These are phyloP conservation scores for Invenusta paracnida DNA, from an alignment of 2,888 invertebrate genomes.

Conservation along the genomic window DNA sequence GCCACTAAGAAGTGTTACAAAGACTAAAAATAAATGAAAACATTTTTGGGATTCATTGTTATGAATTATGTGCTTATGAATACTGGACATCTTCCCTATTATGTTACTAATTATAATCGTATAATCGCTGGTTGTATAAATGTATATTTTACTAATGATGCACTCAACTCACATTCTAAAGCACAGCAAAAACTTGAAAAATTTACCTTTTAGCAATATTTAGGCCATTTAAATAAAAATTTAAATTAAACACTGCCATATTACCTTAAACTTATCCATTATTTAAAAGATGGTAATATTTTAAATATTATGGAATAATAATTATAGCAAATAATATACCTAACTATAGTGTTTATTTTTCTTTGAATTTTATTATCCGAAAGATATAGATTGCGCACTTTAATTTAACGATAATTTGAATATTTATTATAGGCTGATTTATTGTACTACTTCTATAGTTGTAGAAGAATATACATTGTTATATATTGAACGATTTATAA, in stretches of 20 bases:
- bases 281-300: not conserved
- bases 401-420: too few species aligned
- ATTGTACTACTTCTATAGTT: too few species aligned
- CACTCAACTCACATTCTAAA: not conserved
- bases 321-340: too few species aligned
- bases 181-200: not conserved
- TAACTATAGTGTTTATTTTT: too few species aligned
- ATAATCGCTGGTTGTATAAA: not conserved
- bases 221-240: not conserved
- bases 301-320: not conserved
- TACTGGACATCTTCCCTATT: not conserved
- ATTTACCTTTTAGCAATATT: not conserved
- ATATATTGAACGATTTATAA: too few species aligned
- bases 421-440: too few species aligned
- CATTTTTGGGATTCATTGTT: not conserved
- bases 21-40: not conserved
- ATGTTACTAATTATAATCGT: not conserved
- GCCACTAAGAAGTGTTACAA: not conserved
- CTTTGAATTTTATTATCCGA: too few species aligned
- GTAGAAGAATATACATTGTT: too few species aligned
- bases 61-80: not conserved
- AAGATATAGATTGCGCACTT: too few species aligned
- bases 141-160: not conserved
- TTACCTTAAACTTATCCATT: not conserved
- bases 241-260: not conserved